These are phyloP conservation scores for Caenorhabditis sinica DNA, from an alignment of 2,888 invertebrate species.

Conservation along the genomic window DNA sequence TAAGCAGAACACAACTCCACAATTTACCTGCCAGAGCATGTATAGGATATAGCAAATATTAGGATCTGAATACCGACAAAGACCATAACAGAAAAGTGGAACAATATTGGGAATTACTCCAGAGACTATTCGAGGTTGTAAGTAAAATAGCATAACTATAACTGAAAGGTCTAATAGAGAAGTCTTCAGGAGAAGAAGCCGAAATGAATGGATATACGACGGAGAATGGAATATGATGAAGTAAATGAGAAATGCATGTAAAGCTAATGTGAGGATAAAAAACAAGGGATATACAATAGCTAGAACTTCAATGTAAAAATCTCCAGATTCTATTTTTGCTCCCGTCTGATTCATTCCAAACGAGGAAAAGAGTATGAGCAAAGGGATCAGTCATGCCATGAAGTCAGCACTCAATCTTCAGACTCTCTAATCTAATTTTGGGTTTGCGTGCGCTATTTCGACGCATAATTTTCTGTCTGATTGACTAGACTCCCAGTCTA, in stretches of 20 bases:
- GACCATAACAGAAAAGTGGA: constrained; percentile 32
- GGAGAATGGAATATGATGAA: constrained; percentile 22
- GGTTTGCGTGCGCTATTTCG: too few species aligned
- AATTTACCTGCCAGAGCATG: constrained; percentile 41
- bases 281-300: constrained; percentile 31
- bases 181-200: constrained; percentile 28
- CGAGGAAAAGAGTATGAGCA: too few species aligned
- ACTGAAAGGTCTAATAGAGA: constrained; percentile 27
- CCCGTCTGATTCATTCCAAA: not conserved
- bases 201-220: not conserved
- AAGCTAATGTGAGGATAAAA: not conserved
- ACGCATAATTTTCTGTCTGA: too few species aligned
- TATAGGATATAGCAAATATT: constrained; percentile 12
- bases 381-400: too few species aligned
- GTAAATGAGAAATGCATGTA: constrained; percentile 13
- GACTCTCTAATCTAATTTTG: too few species aligned
- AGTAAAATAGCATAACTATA: not conserved
- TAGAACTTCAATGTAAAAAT: constrained; percentile 1
- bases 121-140: constrained; percentile 40
- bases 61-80: not conserved
- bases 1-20: not conserved
- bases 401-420: too few species aligned
- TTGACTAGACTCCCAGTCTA: too few species aligned
- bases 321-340: not conserved
- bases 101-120: not conserved